Percentiles rank a stretch among this genome's conserved stretches.
Conservation (phyloP, 1,140 invertebrate genomes). For the Anastrepha obliqua region DNA sequence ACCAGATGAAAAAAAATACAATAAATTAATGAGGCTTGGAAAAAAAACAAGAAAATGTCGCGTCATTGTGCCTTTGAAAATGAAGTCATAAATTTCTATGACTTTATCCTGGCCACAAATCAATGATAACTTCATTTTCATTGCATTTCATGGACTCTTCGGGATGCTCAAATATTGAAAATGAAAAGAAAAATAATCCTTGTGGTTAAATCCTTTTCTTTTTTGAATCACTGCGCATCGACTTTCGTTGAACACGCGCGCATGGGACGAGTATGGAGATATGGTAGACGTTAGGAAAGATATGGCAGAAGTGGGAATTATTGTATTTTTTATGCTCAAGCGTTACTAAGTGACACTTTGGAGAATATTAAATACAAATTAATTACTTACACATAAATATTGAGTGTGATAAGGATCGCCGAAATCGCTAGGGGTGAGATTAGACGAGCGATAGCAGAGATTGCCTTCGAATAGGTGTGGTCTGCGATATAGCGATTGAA, state of each 20-base stretch:
- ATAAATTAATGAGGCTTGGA: background rate
- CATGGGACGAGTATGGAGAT: background rate
- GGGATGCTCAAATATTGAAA: background rate
- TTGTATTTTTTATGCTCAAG: constrained; percentile 26
- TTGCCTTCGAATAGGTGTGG: constrained; percentile 15
- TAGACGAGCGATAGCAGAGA: background rate
- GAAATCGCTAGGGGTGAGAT: background rate
- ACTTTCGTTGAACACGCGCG: background rate
- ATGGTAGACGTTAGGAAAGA: background rate
- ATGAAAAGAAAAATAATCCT: background rate
- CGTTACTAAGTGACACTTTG: constrained; percentile 50
- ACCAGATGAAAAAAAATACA: background rate
- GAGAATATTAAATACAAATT: constrained; percentile 49
- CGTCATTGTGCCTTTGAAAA: constrained; percentile 12
- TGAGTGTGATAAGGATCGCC: constrained; percentile 19
- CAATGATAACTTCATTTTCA: constrained; percentile 37
- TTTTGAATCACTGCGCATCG: background rate
- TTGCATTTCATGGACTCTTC: background rate
- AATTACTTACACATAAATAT: constrained; percentile 55
- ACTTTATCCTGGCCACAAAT: constrained; percentile 65
- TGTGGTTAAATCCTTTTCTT: constrained; percentile 45
- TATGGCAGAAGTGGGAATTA: background rate
- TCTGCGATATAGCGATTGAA: background rate
- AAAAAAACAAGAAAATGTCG: background rate
- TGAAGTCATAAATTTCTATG: constrained; percentile 71